These are phyloP conservation scores for Penelope pileata DNA, from an alignment of 2,113 vertebrate species.

Conservation along the genomic window DNA sequence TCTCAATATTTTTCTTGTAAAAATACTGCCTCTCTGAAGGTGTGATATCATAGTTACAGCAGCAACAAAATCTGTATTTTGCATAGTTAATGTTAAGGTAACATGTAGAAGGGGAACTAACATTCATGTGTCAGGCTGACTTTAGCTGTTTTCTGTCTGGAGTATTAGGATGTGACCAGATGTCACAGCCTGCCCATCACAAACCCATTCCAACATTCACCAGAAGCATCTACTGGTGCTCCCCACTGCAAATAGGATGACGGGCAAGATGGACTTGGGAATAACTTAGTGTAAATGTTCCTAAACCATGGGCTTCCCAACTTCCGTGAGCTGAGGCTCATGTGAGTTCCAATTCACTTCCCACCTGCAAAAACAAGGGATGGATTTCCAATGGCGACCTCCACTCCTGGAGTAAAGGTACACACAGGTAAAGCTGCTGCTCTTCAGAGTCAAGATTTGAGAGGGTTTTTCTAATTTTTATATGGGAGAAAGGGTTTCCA, in stretches of 20 bases:
- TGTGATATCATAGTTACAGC: background rate
- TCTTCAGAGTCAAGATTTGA: background rate
- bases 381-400: rapidly evolving
- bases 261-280: background rate
- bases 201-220: background rate
- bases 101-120: background rate
- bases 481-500: background rate
- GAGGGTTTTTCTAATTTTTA: background rate
- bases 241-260: background rate
- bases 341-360: background rate
- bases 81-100: background rate
- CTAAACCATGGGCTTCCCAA: background rate
- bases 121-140: background rate
- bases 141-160: background rate
- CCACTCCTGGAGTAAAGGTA: too few relatives aligned
- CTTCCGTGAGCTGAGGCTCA: background rate
- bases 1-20: background rate
- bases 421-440: background rate
- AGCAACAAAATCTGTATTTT: background rate
- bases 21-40: background rate
- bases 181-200: background rate
- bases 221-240: background rate
- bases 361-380: background rate
- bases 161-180: background rate
- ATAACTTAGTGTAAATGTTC: background rate